These are phyloP conservation scores for Crocidura indochinensis DNA, from an alignment of 2,797 vertebrate genomes.

Conservation along the genomic window DNA sequence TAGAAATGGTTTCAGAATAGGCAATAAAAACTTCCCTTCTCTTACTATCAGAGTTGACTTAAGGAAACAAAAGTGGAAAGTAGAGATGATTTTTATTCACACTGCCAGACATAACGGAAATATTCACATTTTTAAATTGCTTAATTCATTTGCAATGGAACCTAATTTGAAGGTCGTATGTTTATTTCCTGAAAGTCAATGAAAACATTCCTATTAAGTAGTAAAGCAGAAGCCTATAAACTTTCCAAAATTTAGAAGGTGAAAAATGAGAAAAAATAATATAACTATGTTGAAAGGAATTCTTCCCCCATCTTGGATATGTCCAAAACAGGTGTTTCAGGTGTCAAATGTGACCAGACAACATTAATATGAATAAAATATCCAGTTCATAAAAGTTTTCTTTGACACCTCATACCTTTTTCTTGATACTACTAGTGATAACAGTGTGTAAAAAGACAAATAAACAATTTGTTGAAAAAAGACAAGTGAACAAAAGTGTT, in stretches of 20 bases:
- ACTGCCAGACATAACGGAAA: background rate
- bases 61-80: conserved; percentile 32
- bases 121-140: conserved; percentile 1
- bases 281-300: background rate
- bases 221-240: background rate
- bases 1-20: background rate
- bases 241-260: background rate
- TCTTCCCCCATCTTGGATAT: background rate
- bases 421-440: background rate
- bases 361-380: background rate
- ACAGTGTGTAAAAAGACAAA: background rate
- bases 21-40: background rate
- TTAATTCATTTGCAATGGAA: conserved; percentile 17
- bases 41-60: background rate
- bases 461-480: background rate
- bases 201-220: background rate
- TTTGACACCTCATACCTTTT: too few relatives aligned
- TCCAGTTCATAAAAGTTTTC: background rate
- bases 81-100: background rate
- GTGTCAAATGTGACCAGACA: background rate
- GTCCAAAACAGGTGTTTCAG: background rate
- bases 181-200: background rate
- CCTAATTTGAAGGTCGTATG: background rate
- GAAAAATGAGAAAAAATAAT: background rate
- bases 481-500: background rate